These are phyloP conservation scores for Cataglyphis albicans DNA, from an alignment of 2,888 invertebrate species.

Conservation along the genomic window DNA sequence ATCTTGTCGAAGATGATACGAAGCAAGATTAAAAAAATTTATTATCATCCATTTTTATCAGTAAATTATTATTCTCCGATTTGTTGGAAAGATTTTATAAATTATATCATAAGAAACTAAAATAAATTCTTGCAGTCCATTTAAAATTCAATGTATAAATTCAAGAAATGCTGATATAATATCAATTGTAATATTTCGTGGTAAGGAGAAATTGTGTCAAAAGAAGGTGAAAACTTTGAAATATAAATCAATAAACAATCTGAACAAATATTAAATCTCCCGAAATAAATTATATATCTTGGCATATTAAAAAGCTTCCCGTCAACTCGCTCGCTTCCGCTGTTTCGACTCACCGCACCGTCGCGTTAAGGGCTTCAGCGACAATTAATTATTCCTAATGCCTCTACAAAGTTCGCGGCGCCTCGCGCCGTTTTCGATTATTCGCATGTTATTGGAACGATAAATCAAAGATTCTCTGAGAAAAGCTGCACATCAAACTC, in stretches of 20 bases:
- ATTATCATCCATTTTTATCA: conserved; percentile 26
- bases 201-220: neutral
- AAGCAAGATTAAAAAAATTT: neutral
- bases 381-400: conserved; percentile 73
- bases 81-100: neutral
- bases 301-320: conserved; percentile 37
- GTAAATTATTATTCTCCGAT: conserved; percentile 18
- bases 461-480: conserved; percentile 76
- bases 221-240: neutral
- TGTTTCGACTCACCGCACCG: conserved; percentile 52
- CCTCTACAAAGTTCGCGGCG: conserved; percentile 53
- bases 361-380: conserved; percentile 47
- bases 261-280: conserved; percentile 29
- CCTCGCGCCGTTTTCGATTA: conserved; percentile 64
- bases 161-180: neutral
- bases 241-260: neutral
- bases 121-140: neutral
- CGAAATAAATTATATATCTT: conserved; percentile 20
- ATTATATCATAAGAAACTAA: neutral
- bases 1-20: neutral
- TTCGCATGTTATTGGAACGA: conserved; percentile 69
- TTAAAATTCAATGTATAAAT: neutral
- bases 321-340: conserved; percentile 20
- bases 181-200: neutral
- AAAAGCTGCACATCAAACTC: conserved; percentile 66